Percentiles rank a stretch among this genome's conserved stretches.
Conservation (phyloP, 2,113 vertebrate species). For the Antechinus flavipes region DNA sequence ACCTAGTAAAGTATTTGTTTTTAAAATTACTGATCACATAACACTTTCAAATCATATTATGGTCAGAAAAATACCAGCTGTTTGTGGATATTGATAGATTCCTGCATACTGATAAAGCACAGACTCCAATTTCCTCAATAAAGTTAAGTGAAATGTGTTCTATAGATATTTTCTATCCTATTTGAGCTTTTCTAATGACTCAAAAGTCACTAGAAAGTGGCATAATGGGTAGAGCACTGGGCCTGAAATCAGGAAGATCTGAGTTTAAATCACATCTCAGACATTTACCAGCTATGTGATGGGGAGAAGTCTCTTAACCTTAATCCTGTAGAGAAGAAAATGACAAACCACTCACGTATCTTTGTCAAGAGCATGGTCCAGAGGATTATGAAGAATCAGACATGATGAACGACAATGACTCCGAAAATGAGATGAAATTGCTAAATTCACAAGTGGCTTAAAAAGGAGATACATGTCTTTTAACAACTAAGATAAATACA, state of each 20-base stretch:
- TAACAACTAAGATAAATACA: background rate
- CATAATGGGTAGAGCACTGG: background rate
- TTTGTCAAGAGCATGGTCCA: background rate
- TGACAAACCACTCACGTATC: background rate
- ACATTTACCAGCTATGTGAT: background rate
- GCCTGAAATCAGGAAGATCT: background rate
- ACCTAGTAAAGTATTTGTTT: background rate
- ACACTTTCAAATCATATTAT: background rate
- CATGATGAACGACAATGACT: background rate
- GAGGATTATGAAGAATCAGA: background rate
- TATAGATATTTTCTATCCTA: background rate
- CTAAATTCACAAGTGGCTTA: background rate
- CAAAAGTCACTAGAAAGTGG: background rate
- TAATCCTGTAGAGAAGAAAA: background rate
- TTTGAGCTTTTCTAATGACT: background rate
- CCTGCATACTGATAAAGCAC: background rate
- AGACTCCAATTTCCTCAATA: background rate
- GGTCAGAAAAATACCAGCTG: background rate
- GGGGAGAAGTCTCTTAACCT: background rate
- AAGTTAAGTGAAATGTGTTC: background rate
- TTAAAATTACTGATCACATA: background rate
- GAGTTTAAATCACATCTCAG: background rate
- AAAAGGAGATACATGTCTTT: background rate
- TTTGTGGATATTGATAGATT: background rate
- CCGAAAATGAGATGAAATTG: background rate